phyloP scores from a whole-genome alignment of 2,888 invertebrate species.

The Perizoma flavofasciatum region DNA sequence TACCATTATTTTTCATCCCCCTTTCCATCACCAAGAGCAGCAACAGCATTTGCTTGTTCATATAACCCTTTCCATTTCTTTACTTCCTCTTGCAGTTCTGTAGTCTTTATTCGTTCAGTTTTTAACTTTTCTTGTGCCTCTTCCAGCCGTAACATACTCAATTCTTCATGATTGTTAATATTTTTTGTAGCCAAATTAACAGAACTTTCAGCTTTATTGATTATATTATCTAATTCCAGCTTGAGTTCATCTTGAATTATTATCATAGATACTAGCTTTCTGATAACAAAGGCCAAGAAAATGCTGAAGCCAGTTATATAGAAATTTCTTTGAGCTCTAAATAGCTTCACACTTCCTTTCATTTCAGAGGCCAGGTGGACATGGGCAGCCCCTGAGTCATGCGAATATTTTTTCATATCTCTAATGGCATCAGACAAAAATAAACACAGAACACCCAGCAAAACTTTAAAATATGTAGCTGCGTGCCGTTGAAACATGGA shows the following conservation, averaged over 20 bases:
- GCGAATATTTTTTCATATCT: conserved; percentile 88
- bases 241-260: conserved; percentile 85
- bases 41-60: conserved; percentile 16
- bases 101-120: conserved; percentile 49
- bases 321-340: conserved; percentile 91
- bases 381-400: conserved; percentile 64
- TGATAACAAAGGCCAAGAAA: conserved; percentile 87
- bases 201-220: conserved; percentile 88
- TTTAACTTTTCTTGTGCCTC: conserved; percentile 48
- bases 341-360: conserved; percentile 88
- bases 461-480: conserved; percentile 86
- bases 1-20: conserved; percentile 19
- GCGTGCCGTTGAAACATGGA: conserved; percentile 85
- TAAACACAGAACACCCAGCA: conserved; percentile 83
- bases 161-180: conserved; percentile 43
- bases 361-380: conserved; percentile 85
- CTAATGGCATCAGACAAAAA: conserved; percentile 88
- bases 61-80: conserved; percentile 49
- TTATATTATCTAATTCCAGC: conserved; percentile 86
- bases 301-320: conserved; percentile 91
- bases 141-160: conserved; percentile 44
- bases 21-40: conserved; percentile 8
- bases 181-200: conserved; percentile 68
- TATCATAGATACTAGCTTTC: conserved; percentile 86
- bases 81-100: conserved; percentile 56